Conservation (phyloP, 2,888 invertebrate genomes). For the Thecophora atra region DNA sequence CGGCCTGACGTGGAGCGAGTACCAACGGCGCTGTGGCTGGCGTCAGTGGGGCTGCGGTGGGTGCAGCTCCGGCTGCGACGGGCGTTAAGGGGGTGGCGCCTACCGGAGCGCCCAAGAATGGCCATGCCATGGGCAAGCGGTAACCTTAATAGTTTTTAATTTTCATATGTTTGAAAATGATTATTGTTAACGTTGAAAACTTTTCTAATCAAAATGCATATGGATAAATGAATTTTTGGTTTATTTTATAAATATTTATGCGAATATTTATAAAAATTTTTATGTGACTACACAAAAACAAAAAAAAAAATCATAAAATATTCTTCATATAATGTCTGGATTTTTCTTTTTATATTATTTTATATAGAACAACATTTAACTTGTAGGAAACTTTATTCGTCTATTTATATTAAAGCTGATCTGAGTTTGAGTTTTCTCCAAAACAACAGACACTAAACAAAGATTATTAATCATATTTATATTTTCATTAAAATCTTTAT, state of each 20-base stretch:
- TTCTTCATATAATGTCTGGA: too few species aligned
- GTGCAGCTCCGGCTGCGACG: slow-evolving; percentile 67
- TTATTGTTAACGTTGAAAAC: slow-evolving; percentile 13
- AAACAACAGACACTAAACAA: too few species aligned
- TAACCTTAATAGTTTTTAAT: slow-evolving; percentile 69
- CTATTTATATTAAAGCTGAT: too few species aligned
- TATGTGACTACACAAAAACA: background rate
- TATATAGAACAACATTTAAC: too few species aligned
- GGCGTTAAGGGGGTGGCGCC: slow-evolving; percentile 70
- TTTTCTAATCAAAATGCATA: slow-evolving; percentile 7
- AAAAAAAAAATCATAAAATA: background rate
- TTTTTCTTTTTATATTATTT: too few species aligned
- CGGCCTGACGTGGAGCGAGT: slow-evolving; percentile 76
- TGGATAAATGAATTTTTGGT: background rate
- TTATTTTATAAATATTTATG: background rate
- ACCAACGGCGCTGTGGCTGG: slow-evolving; percentile 70
- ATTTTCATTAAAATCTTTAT: too few species aligned
- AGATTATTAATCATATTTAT: too few species aligned
- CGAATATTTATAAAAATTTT: background rate
- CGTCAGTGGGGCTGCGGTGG: slow-evolving; percentile 54
- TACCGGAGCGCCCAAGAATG: slow-evolving; percentile 72
- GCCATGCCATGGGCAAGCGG: slow-evolving; percentile 82
- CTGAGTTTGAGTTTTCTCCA: too few species aligned
- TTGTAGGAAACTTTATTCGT: too few species aligned
- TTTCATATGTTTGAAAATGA: slow-evolving; percentile 31